Conservation (phyloP, 2,888 invertebrate genomes). For the Luffia ferchaultella region DNA sequence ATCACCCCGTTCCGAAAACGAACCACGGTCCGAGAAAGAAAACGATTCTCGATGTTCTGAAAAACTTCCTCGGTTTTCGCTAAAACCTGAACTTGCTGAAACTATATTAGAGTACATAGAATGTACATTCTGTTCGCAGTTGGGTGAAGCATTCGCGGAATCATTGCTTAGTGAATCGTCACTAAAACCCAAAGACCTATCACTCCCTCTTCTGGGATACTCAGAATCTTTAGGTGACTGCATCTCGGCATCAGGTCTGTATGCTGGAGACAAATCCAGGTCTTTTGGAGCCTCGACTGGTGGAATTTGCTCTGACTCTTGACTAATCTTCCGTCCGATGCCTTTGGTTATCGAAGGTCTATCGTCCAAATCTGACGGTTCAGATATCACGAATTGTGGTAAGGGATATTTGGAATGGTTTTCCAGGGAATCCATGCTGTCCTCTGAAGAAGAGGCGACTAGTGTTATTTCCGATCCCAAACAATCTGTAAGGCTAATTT, state of each 20-base stretch:
- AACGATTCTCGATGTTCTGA: slow-evolving; percentile 56
- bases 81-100: slow-evolving; percentile 68
- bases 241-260: slow-evolving; percentile 40
- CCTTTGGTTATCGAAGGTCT: slow-evolving; percentile 85
- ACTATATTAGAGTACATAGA: slow-evolving; percentile 61
- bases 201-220: slow-evolving; percentile 71
- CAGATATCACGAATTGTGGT: slow-evolving; percentile 75
- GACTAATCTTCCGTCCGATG: slow-evolving; percentile 74
- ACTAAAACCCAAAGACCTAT: slow-evolving; percentile 74
- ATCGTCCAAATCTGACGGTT: slow-evolving; percentile 72
- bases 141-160: slow-evolving; percentile 62
- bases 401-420: slow-evolving; percentile 57
- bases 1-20: slow-evolving; percentile 54
- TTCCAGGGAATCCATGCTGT: slow-evolving; percentile 74
- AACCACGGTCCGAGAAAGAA: slow-evolving; percentile 54
- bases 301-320: slow-evolving; percentile 60
- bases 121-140: slow-evolving; percentile 55
- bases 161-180: slow-evolving; percentile 80
- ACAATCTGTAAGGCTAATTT: slow-evolving; percentile 92
- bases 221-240: slow-evolving; percentile 41
- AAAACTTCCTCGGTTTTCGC: slow-evolving; percentile 60
- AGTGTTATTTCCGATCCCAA: slow-evolving; percentile 84
- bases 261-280: slow-evolving; percentile 5
- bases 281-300: slow-evolving; percentile 20
- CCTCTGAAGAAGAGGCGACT: slow-evolving; percentile 79